Conservation (phyloP, 1,140 invertebrate genomes). For the Chironomus tepperi region DNA sequence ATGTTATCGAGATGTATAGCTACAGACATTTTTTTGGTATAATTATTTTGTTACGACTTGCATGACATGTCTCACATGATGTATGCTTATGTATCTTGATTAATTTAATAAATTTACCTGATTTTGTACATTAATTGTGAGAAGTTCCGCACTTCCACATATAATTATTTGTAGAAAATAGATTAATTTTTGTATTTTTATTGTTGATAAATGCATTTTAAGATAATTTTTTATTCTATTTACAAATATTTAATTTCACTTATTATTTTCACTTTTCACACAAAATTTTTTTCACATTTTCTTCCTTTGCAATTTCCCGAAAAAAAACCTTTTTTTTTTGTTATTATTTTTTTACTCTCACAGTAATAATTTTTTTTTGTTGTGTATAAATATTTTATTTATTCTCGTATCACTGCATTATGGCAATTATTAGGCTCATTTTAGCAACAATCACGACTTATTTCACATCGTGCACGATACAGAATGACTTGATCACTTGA, state of each 20-base stretch:
- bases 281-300: not conserved
- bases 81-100: not conserved
- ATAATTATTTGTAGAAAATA: not conserved
- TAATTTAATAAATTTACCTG: not conserved
- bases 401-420: not conserved
- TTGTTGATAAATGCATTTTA: not conserved
- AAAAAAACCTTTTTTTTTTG: not conserved
- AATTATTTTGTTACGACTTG: conserved; percentile 1
- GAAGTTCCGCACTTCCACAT: not conserved
- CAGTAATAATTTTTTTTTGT: not conserved
- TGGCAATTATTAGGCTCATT: not conserved
- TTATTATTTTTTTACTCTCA: not conserved
- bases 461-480: not conserved
- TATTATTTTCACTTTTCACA: not conserved
- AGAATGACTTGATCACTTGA: not conserved
- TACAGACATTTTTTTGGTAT: not conserved
- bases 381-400: not conserved
- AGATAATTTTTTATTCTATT: not conserved
- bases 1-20: not conserved
- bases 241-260: not conserved
- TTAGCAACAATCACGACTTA: not conserved
- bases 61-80: not conserved
- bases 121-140: conserved; percentile 5
- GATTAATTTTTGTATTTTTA: not conserved
- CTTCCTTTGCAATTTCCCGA: not conserved